Base-by-base conservation (phyloP, 2,888 invertebrate genomes). In the Noctua janthina region DNA sequence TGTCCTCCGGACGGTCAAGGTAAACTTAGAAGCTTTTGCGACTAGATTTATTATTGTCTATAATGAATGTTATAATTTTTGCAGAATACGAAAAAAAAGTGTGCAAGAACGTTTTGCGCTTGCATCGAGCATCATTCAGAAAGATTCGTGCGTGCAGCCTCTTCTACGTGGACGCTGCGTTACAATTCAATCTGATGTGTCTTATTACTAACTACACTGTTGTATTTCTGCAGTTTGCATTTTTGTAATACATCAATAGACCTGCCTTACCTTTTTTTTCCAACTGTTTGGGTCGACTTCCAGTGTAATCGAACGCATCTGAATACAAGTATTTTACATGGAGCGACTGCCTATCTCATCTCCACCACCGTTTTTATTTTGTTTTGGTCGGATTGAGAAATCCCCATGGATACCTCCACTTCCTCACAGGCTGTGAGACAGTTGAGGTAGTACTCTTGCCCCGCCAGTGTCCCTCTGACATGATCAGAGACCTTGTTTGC, bases 211-310 rank as follows among this genome's bases (percentile, higher is more conserved):
- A 77, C 20, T 59, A 78, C 29, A 29, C 29, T n/a, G n/a, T 78
- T 59, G 49, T 76, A 4, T 54, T 78, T 23, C 20, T 78, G 23
- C 77, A 79, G 13, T 76, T 76, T 49, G 64, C 56, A 13, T 78
- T 62, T 62, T 62, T 62, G 15, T 62, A 62, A 62, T 62, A 59
- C 62, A 59, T 29, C n/a, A 1, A n/a, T 59, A 59, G n/a, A 20
- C 51, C 20, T 54, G 54, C 8, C 10, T 23, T 49, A 49, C 49
- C 6, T 2, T 15, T 49, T 29, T 13, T 49, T 15, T 3, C 49
- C 15, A 49, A 49, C 15, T 49, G 49, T 15, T 2, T 4, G 49
- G 49, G 49, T 13, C 49, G 49, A 49, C 13, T 49, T 15, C 49
- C 49, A 49, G 49, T 49, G 49, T 15, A 49, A 15, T 13, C 49